Conservation (phyloP, 1,140 invertebrate species). For the Amphibalanus amphitrite region DNA sequence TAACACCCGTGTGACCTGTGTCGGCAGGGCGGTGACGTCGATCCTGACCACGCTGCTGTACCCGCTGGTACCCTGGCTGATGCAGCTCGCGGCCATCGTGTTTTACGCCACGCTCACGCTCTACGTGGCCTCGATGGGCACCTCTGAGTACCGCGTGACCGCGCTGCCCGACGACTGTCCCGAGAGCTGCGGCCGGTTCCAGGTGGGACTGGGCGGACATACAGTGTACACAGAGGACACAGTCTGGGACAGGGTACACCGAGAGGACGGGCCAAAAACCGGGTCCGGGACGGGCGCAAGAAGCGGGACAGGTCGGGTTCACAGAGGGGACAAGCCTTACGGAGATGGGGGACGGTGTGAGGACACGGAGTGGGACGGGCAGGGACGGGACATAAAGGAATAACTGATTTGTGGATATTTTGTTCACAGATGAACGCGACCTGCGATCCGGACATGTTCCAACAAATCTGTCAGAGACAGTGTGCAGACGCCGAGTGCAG, state of each 20-base stretch:
- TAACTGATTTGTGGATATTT: too few relatives aligned
- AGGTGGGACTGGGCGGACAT: neutral
- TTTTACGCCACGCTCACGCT: slow-evolving; percentile 53
- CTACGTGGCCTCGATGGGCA: slow-evolving; percentile 45
- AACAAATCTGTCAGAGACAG: neutral
- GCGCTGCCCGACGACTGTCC: neutral
- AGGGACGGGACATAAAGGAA: too few relatives aligned
- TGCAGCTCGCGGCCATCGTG: slow-evolving; percentile 53
- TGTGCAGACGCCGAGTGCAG: neutral
- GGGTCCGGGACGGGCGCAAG: too few relatives aligned
- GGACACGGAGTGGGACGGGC: too few relatives aligned
- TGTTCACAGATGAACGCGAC: neutral
- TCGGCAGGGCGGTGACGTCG: slow-evolving; percentile 55
- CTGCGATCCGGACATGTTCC: neutral
- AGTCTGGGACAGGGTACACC: too few relatives aligned
- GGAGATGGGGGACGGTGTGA: too few relatives aligned
- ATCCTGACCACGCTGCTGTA: slow-evolving; percentile 73
- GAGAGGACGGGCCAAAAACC: too few relatives aligned
- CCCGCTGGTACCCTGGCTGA: slow-evolving; percentile 71
- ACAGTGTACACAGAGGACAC: too few relatives aligned
- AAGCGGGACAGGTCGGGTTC: too few relatives aligned
- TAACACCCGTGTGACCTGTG: too few relatives aligned
- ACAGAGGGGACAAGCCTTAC: too few relatives aligned
- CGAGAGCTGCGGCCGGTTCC: neutral
- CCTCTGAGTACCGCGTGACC: slow-evolving; percentile 36